Percentiles rank a stretch among this genome's conserved stretches.
phyloP scores from a whole-genome alignment of 2,113 vertebrate genomes.

The Willisornis vidua region DNA sequence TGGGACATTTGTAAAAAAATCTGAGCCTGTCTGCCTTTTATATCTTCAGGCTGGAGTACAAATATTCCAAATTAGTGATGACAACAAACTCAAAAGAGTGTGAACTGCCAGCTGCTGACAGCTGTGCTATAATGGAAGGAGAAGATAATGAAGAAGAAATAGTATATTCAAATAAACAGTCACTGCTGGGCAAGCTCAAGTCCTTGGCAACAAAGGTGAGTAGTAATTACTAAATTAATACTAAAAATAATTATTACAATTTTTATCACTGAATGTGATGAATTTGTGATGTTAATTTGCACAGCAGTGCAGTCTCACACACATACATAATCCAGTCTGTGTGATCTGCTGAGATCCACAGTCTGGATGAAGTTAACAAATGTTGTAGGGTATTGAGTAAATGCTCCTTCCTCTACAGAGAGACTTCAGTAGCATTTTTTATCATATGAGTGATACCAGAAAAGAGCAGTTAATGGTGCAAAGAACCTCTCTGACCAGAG shows the following conservation, averaged over 20 bases:
- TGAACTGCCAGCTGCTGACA: slow-evolving; percentile 93
- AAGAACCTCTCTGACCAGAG: background rate
- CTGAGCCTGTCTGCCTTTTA: slow-evolving; percentile 2
- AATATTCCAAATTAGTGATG: slow-evolving; percentile 96
- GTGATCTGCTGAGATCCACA: background rate
- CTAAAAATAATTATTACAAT: slow-evolving; percentile 1
- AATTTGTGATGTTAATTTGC: background rate
- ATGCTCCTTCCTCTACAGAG: background rate
- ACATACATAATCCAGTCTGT: background rate
- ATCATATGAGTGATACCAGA: background rate
- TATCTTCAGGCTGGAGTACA: slow-evolving; percentile 90
- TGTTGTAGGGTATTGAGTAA: background rate
- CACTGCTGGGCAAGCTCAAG: slow-evolving; percentile 91
- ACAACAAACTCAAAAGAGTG: slow-evolving; percentile 92
- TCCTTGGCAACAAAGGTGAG: slow-evolving; percentile 93
- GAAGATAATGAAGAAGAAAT: slow-evolving; percentile 95
- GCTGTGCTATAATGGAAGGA: slow-evolving; percentile 98
- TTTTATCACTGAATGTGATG: background rate
- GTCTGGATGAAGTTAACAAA: background rate
- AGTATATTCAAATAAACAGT: slow-evolving; percentile 92
- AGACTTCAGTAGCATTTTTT: background rate
- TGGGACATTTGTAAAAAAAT: background rate
- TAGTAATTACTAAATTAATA: slow-evolving; percentile 17
- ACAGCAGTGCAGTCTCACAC: background rate
- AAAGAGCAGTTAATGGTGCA: background rate